These are phyloP conservation scores for Lateolabrax maculatus DNA, from an alignment of 2,797 vertebrate genomes.

Conservation along the genomic window DNA sequence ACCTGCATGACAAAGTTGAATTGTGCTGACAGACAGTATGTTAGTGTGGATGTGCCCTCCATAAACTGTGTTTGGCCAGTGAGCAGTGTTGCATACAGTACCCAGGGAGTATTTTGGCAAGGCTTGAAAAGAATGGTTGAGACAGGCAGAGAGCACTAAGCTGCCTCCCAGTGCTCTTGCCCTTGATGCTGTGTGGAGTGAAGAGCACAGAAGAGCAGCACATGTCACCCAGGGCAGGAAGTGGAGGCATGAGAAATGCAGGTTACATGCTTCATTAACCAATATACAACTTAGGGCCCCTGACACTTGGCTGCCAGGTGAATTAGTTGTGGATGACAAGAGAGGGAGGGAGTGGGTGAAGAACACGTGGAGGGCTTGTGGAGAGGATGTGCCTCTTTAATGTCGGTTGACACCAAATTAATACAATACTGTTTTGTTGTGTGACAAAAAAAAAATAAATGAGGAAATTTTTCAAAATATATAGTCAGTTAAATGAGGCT, in stretches of 20 bases:
- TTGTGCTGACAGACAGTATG: slow-evolving; percentile 29
- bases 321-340: slow-evolving; percentile 66
- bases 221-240: slow-evolving; percentile 67
- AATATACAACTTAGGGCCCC: slow-evolving; percentile 58
- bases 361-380: slow-evolving; percentile 22
- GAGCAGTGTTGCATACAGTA: slow-evolving; percentile 56
- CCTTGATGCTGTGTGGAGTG: slow-evolving; percentile 71
- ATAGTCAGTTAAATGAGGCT: not conserved
- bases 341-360: slow-evolving; percentile 31
- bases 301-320: slow-evolving; percentile 66
- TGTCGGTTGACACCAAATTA: slow-evolving; percentile 24
- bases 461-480: not conserved
- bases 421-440: not conserved
- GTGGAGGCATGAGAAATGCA: slow-evolving; percentile 61
- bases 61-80: slow-evolving; percentile 61
- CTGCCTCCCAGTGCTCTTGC: slow-evolving; percentile 68
- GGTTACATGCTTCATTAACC: slow-evolving; percentile 79
- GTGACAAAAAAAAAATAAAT: not conserved
- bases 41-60: slow-evolving; percentile 50
- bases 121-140: slow-evolving; percentile 71
- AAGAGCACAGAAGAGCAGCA: slow-evolving; percentile 68
- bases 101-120: slow-evolving; percentile 68
- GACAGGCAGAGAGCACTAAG: slow-evolving; percentile 65
- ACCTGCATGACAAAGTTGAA: slow-evolving; percentile 38
- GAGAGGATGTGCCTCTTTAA: slow-evolving; percentile 22